A percentile compares a stretch with the other conserved stretches of the same genome.
Conservation (phyloP, 2,888 invertebrate species). For the Dynastes hyllus region DNA sequence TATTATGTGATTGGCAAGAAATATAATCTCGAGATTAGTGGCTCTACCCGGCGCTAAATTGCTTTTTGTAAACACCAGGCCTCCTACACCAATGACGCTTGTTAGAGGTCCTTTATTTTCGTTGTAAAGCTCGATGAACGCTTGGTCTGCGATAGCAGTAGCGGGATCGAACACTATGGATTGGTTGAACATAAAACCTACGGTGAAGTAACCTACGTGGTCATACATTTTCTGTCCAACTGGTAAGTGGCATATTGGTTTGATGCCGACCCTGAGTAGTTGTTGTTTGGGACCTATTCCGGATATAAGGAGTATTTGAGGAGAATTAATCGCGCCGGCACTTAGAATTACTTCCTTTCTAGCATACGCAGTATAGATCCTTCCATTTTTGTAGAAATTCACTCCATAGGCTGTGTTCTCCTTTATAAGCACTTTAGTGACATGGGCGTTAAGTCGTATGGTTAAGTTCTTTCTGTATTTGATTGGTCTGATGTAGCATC, state of each 20-base stretch:
- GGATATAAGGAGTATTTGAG: constrained; percentile 88
- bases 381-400: constrained; percentile 75
- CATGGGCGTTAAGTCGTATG: constrained; percentile 67
- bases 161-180: too few species aligned
- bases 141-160: too few species aligned
- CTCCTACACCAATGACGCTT: constrained; percentile 75
- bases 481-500: constrained; percentile 67
- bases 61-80: constrained; percentile 77
- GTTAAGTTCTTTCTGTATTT: constrained; percentile 69
- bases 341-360: constrained; percentile 85
- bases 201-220: constrained; percentile 73
- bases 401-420: constrained; percentile 72
- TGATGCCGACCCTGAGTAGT: constrained; percentile 73
- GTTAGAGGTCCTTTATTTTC: constrained; percentile 71
- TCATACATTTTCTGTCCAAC: constrained; percentile 77
- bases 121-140: constrained; percentile 55
- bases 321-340: constrained; percentile 87
- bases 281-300: constrained; percentile 78
- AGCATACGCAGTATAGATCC: constrained; percentile 73
- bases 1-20: constrained; percentile 73
- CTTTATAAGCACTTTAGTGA: constrained; percentile 66
- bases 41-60: constrained; percentile 65
- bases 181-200: too few species aligned
- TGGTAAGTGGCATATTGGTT: constrained; percentile 75
- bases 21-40: constrained; percentile 82